Evolutionary conservation across 2,113 vertebrate species (phyloP).

Genomic region (Corvus hawaiiensis): DNA sequence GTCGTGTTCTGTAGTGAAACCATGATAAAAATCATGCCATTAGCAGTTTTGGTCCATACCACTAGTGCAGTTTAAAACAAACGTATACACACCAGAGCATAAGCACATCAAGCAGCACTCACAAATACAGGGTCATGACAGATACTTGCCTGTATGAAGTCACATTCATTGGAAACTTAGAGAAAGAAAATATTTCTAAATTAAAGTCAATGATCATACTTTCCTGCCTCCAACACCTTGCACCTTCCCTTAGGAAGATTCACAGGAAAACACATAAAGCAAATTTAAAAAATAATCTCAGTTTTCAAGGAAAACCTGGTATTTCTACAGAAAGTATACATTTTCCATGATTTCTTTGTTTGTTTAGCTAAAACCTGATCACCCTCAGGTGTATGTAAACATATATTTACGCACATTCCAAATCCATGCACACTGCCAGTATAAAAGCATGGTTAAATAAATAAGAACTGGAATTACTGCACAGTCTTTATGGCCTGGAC

Average conservation of each 20-base stretch:
- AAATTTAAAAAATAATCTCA: background rate
- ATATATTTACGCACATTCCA: background rate
- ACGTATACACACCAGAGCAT: background rate
- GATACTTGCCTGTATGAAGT: background rate
- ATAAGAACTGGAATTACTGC: background rate
- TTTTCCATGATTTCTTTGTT: accelerated
- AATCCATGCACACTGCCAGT: background rate
- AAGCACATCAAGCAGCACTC: background rate
- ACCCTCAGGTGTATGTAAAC: background rate
- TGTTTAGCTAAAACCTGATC: background rate
- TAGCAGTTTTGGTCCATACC: constrained; percentile 33
- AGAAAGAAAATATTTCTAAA: background rate
- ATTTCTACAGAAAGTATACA: background rate
- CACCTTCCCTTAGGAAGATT: background rate
- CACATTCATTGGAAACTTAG: background rate
- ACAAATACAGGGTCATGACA: background rate
- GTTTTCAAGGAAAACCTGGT: background rate
- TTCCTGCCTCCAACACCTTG: background rate
- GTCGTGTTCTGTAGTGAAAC: constrained; percentile 53
- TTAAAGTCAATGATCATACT: background rate
- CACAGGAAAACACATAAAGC: background rate
- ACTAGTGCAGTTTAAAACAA: background rate
- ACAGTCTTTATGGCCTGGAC: background rate
- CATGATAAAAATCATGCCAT: constrained; percentile 48
- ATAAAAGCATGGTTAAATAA: background rate